Conservation (phyloP, 2,797 vertebrate genomes). For the Crocidura indochinensis region DNA sequence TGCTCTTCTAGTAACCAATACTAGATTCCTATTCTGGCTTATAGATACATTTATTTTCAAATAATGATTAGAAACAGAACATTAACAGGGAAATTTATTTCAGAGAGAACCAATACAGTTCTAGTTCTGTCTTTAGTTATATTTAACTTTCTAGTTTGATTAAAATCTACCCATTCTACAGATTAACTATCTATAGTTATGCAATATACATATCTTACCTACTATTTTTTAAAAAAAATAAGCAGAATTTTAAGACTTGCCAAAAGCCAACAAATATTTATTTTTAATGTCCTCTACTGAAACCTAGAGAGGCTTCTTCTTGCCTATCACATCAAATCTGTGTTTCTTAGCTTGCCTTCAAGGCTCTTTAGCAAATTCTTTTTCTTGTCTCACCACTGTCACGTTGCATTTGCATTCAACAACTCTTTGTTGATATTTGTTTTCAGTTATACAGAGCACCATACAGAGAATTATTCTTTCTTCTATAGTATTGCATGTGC, state of each 20-base stretch:
- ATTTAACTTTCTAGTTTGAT: conserved; percentile 57
- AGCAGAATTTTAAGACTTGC: not conserved
- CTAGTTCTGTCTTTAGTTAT: conserved; percentile 44
- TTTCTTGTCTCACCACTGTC: not conserved
- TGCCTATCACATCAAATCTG: conserved; percentile 1
- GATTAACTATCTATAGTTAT: conserved; percentile 26
- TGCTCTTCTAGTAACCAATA: conserved; percentile 26
- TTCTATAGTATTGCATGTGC: conserved; percentile 12
- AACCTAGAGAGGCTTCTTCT: not conserved
- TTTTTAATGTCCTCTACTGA: not conserved
- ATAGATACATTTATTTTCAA: conserved; percentile 47
- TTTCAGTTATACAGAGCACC: not conserved
- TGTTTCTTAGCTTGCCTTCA: conserved; percentile 5
- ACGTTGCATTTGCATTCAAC: conserved; percentile 22
- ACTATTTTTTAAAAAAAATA: conserved; percentile 34
- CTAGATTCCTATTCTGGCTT: conserved; percentile 31
- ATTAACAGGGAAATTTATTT: conserved; percentile 57
- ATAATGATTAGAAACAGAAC: conserved; percentile 2
- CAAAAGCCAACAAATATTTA: not conserved
- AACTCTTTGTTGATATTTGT: conserved; percentile 5
- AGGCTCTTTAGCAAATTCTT: not conserved
- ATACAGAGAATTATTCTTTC: not conserved
- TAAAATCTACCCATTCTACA: conserved; percentile 56
- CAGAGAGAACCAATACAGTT: not conserved
- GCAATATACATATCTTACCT: not conserved